Conservation (phyloP, 2,888 invertebrate species). For the Anarsia innoxiella region DNA sequence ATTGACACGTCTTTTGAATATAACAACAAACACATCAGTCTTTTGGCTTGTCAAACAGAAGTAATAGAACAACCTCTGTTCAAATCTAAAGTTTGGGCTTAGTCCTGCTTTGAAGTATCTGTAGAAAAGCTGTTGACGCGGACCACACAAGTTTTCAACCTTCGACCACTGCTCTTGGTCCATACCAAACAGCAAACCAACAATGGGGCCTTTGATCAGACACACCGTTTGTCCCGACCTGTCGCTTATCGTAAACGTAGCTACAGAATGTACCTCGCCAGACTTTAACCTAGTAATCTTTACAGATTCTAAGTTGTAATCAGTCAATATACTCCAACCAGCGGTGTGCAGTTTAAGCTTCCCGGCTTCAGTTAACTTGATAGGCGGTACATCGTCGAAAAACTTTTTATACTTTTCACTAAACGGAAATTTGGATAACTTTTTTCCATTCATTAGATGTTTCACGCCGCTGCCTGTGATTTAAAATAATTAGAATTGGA, state of each 20-base stretch:
- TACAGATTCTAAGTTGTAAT: slow-evolving; percentile 60
- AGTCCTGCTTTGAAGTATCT: slow-evolving; percentile 62
- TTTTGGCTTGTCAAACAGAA: slow-evolving; percentile 54
- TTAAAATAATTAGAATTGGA: no score
- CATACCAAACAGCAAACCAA: slow-evolving; percentile 54
- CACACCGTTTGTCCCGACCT: slow-evolving; percentile 53
- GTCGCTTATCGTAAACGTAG: slow-evolving; percentile 53
- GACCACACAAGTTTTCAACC: slow-evolving; percentile 45
- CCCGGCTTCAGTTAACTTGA: slow-evolving; percentile 49
- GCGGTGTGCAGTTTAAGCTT: slow-evolving; percentile 36
- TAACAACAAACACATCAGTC: slow-evolving; percentile 42
- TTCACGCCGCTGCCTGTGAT: no score
- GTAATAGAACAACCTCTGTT: slow-evolving; percentile 64
- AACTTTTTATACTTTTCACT: no score
- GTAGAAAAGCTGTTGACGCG: slow-evolving; percentile 55
- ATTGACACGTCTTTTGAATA: slow-evolving; percentile 48
- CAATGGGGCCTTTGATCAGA: slow-evolving; percentile 41
- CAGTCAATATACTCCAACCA: slow-evolving; percentile 55
- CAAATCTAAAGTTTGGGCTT: slow-evolving; percentile 38
- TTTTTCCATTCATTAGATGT: no score
- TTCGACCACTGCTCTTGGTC: slow-evolving; percentile 48
- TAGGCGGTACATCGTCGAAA: slow-evolving; percentile 35
- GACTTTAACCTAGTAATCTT: slow-evolving; percentile 35
- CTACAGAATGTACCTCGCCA: slow-evolving; percentile 36
- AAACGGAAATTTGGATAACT: no score